These are phyloP conservation scores for Regulus satrapa DNA, from an alignment of 2,113 vertebrate genomes.

Conservation along the genomic window DNA sequence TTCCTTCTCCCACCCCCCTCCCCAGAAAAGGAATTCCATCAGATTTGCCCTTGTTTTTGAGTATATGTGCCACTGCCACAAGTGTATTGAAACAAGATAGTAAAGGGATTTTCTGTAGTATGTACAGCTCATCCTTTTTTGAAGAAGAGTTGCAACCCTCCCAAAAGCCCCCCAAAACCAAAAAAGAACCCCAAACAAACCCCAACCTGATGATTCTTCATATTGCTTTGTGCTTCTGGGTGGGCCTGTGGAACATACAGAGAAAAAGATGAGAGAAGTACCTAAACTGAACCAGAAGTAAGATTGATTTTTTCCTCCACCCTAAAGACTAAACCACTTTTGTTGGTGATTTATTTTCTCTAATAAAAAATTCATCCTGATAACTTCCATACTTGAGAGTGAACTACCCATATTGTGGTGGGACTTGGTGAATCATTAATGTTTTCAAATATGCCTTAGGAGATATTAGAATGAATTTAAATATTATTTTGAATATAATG, in stretches of 20 bases:
- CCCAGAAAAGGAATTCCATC: not conserved
- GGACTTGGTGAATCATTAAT: not conserved
- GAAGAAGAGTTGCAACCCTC: not conserved
- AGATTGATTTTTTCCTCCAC: not conserved
- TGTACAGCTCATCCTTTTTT: not conserved
- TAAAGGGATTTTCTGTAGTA: rapidly evolving
- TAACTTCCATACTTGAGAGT: not conserved
- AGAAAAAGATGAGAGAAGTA: not conserved
- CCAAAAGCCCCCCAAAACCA: rapidly evolving
- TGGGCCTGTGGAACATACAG: not conserved
- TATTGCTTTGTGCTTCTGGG: not conserved
- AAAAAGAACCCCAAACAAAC: rapidly evolving
- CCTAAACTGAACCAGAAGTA: not conserved
- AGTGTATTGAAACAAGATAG: not conserved
- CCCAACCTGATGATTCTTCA: not conserved
- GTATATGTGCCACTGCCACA: not conserved
- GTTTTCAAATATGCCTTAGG: not conserved
- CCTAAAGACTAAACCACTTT: not conserved
- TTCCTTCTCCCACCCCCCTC: not conserved
- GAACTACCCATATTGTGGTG: not conserved
- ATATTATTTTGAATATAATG: not conserved
- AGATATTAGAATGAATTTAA: not conserved
- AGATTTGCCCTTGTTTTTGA: not conserved
- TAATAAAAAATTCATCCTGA: not conserved
- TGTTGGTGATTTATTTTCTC: not conserved